Conservation (phyloP, 2,797 vertebrate genomes). For the Neoniphon sammara region DNA sequence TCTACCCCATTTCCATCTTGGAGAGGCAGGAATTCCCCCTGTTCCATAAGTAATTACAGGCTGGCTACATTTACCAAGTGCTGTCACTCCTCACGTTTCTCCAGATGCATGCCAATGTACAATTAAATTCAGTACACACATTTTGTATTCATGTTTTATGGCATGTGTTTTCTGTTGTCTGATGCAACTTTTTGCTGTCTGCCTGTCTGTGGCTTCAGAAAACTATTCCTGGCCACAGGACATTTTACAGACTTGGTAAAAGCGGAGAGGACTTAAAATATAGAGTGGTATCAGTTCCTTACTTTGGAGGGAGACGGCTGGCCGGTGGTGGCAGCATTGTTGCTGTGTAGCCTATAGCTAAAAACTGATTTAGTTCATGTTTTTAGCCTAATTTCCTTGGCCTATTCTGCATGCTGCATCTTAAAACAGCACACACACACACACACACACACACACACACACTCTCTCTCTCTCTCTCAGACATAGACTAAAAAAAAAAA, state of each 20-base stretch:
- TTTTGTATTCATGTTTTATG: slow-evolving; percentile 20
- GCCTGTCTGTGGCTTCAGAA: no score
- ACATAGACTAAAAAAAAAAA: no score
- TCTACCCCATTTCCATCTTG: slow-evolving; percentile 57
- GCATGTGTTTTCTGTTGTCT: slow-evolving; percentile 4
- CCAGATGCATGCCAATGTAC: slow-evolving; percentile 50
- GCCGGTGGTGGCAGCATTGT: background rate
- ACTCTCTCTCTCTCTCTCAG: no score
- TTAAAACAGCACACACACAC: background rate
- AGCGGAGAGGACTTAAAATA: slow-evolving; percentile 1
- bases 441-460: background rate
- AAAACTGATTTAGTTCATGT: background rate
- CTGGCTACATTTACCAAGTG: slow-evolving; percentile 68
- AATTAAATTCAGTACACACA: slow-evolving; percentile 29
- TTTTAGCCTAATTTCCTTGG: background rate
- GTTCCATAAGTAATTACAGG: slow-evolving; percentile 77
- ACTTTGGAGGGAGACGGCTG: background rate
- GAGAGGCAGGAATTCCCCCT: slow-evolving; percentile 75
- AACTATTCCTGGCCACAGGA: background rate
- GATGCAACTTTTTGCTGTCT: background rate
- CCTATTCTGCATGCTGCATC: background rate
- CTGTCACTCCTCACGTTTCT: slow-evolving; percentile 66
- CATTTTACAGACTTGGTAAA: background rate
- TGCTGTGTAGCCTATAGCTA: background rate
- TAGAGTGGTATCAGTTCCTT: background rate